Conservation (phyloP, 2,888 invertebrate genomes). For the Meganola albula region DNA sequence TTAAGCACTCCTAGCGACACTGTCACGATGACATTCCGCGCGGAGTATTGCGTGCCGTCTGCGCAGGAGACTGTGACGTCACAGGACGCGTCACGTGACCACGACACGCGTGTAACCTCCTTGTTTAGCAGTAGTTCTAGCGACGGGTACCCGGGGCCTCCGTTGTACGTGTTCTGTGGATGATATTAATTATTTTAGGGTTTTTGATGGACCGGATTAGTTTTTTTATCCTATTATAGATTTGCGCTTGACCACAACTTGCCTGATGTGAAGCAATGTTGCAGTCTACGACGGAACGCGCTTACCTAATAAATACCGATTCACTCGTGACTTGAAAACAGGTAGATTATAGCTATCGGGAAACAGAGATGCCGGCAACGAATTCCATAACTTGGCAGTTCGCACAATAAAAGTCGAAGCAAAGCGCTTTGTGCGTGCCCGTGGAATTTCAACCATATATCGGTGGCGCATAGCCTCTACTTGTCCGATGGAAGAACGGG, state of each 20-base stretch:
- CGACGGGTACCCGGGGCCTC: conserved; percentile 45
- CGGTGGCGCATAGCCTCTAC: no score
- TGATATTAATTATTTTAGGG: not conserved
- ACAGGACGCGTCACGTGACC: conserved; percentile 33
- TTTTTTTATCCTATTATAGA: no score
- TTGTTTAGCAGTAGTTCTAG: conserved; percentile 45
- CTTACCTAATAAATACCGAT: not conserved
- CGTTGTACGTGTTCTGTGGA: conserved; percentile 51
- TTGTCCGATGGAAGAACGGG: no score
- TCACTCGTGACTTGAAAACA: not conserved
- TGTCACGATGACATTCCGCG: conserved; percentile 82
- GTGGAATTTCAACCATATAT: no score
- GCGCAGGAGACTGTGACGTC: conserved; percentile 60
- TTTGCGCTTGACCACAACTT: no score
- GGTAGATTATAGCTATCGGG: not conserved
- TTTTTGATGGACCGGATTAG: not conserved
- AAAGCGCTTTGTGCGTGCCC: no score
- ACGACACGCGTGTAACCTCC: conserved; percentile 45
- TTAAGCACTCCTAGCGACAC: conserved; percentile 84
- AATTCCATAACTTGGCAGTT: no score
- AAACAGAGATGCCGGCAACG: no score
- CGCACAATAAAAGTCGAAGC: no score
- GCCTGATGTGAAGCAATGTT: not conserved
- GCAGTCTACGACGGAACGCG: not conserved
- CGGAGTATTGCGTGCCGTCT: conserved; percentile 71